These are phyloP conservation scores for Octomys mimax DNA, from an alignment of 2,797 vertebrate species.

Conservation along the genomic window DNA sequence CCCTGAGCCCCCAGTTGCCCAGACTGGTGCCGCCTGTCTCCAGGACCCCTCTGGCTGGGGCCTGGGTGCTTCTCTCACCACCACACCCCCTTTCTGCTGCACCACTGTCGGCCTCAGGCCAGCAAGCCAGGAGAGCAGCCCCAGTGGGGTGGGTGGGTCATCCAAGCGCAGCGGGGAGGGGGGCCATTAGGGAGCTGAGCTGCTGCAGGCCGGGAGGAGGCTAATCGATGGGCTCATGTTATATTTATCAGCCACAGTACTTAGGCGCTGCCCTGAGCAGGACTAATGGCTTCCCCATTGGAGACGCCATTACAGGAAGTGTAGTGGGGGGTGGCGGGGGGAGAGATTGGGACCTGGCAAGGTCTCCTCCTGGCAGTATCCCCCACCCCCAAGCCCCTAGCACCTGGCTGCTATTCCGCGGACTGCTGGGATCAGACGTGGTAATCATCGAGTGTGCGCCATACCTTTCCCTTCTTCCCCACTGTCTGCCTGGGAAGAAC, in stretches of 20 bases:
- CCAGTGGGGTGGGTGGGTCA: constrained; percentile 4
- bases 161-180: constrained; percentile 52
- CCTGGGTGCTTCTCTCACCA: background rate
- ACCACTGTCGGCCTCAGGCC: background rate
- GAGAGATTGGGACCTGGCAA: constrained; percentile 76
- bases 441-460: background rate
- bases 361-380: constrained; percentile 48
- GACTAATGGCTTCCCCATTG: constrained; percentile 79
- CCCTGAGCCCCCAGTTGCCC: background rate
- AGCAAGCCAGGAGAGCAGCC: constrained; percentile 54
- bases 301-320: constrained; percentile 78
- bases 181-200: constrained; percentile 82
- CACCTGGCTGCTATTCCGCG: background rate
- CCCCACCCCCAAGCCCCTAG: background rate
- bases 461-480: background rate
- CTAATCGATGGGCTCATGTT: constrained; percentile 83
- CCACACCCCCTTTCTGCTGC: background rate
- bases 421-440: background rate
- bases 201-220: constrained; percentile 72
- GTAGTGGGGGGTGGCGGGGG: constrained; percentile 57
- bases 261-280: constrained; percentile 79
- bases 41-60: background rate
- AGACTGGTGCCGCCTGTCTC: background rate
- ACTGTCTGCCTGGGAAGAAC: background rate
- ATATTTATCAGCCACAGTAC: constrained; percentile 84